Conservation (phyloP, 2,888 invertebrate species). For the Mesopsocus fuscifrons region DNA sequence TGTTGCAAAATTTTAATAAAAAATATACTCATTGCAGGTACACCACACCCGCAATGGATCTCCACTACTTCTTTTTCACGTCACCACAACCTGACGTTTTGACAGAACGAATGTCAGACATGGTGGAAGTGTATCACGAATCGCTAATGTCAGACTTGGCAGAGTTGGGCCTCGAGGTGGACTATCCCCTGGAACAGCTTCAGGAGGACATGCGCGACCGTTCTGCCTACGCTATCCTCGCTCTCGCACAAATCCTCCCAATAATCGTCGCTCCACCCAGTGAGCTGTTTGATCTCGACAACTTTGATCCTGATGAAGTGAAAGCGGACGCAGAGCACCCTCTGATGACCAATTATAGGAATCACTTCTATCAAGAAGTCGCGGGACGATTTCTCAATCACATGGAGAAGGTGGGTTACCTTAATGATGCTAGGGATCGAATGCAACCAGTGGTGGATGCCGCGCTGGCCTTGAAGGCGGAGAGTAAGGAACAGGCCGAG, state of each 20-base stretch:
- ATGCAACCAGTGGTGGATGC: neutral
- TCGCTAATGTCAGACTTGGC: neutral
- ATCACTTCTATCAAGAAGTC: neutral
- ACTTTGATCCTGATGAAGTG: neutral
- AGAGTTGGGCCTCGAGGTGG: neutral
- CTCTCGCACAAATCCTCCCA: neutral
- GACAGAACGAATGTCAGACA: neutral
- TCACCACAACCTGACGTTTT: neutral
- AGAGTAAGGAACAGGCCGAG: neutral
- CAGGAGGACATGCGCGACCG: slow-evolving; percentile 1
- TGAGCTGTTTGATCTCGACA: neutral
- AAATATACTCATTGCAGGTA: neutral
- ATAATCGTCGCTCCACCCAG: neutral
- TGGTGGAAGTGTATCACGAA: slow-evolving; percentile 2
- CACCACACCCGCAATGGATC: neutral
- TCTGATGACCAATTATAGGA: neutral
- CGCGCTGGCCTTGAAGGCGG: neutral
- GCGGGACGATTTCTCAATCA: neutral
- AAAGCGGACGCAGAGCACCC: neutral
- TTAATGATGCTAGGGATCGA: neutral
- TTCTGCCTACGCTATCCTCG: neutral
- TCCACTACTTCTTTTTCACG: slow-evolving; percentile 5
- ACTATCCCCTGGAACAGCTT: neutral
- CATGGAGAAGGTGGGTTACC: slow-evolving; percentile 4
- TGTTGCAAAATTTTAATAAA: too few relatives aligned